Evolutionary conservation across 2,113 vertebrate genomes (phyloP).

Genomic region (Anolis sagrei): DNA sequence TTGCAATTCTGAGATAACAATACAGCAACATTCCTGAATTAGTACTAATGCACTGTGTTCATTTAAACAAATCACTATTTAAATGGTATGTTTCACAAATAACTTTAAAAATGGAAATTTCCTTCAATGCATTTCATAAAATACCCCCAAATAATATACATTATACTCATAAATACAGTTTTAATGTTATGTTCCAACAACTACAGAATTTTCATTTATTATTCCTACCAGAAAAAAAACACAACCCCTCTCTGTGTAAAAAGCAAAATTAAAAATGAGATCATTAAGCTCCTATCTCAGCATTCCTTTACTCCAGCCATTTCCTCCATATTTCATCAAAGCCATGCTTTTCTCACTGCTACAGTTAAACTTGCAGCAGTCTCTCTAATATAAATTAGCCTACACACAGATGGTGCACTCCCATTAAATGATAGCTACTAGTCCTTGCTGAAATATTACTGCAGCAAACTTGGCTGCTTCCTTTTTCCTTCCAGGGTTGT

Average conservation of each 20-base stretch:
- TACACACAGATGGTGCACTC: neutral
- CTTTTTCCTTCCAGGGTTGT: neutral
- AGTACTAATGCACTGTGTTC: neutral
- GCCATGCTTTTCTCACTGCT: slow-evolving; percentile 9
- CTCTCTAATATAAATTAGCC: slow-evolving; percentile 35
- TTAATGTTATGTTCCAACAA: slow-evolving; percentile 22
- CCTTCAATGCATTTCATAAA: neutral
- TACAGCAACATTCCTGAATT: neutral
- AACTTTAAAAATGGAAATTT: neutral
- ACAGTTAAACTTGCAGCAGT: slow-evolving; percentile 30
- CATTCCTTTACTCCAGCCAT: neutral
- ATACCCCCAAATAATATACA: neutral
- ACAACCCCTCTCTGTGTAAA: neutral
- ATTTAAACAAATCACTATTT: neutral
- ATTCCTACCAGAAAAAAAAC: neutral
- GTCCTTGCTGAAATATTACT: slow-evolving; percentile 37
- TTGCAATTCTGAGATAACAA: neutral
- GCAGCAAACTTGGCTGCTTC: neutral
- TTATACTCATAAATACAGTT: slow-evolving; percentile 6
- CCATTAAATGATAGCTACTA: slow-evolving; percentile 27
- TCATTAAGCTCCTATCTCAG: slow-evolving; percentile 8
- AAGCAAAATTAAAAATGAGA: neutral
- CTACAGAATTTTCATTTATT: slow-evolving; percentile 1
- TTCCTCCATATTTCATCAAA: slow-evolving; percentile 26
- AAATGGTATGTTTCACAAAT: neutral